Percentiles rank a stretch among this genome's conserved stretches.
Conservation (phyloP, 2,113 vertebrate genomes). For the Axis porcinus region DNA sequence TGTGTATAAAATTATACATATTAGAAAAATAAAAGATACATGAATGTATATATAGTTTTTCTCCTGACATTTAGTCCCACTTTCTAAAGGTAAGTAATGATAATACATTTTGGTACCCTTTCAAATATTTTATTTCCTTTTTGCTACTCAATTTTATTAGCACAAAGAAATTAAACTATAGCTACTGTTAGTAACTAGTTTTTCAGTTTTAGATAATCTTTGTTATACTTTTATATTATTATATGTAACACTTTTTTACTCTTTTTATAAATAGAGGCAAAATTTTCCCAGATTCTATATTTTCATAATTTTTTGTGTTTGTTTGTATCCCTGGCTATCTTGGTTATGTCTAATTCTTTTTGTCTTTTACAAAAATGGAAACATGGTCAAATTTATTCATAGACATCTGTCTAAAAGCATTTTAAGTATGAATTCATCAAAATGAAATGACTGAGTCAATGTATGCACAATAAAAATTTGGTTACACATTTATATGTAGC, state of each 20-base stretch:
- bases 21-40: background rate
- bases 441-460: background rate
- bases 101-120: background rate
- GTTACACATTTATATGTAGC: background rate
- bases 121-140: background rate
- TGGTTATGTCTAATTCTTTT: background rate
- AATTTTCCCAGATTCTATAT: background rate
- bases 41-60: background rate
- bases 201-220: background rate
- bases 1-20: background rate
- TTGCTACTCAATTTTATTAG: background rate
- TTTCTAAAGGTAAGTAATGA: background rate
- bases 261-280: background rate
- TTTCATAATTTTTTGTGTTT: background rate
- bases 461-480: background rate
- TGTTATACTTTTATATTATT: background rate
- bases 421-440: background rate
- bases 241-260: background rate
- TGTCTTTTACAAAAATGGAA: background rate
- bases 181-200: background rate
- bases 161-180: background rate
- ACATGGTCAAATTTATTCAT: background rate
- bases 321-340: background rate
- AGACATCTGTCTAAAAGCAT: background rate
- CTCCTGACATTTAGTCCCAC: background rate